Evolutionary conservation across 1,140 invertebrate genomes (phyloP), one percentile per base, ranked within the genome.

Genomic region (Diorhabda sublineata): DNA sequence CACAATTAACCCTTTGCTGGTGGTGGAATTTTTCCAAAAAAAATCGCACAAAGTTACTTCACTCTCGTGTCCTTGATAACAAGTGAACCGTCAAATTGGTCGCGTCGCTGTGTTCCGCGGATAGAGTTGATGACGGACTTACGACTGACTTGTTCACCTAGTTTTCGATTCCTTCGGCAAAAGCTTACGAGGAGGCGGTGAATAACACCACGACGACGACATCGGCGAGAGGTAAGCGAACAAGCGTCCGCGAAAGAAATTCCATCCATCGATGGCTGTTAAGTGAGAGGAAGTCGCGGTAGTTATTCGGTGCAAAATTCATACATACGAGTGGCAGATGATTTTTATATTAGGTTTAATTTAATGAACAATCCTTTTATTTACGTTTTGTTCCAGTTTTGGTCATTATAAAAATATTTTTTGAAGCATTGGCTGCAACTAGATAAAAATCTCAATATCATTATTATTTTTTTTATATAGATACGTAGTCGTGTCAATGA

Each of bases 91-190:
- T 58, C 64, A 47, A 58, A 45, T 58, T 57, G 43, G 61, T 43
- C 42, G 61, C 65, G 61, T 8, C 43, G 42, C 61, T 6, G 45
- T 8, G 44, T 66, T 66, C 58, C 43, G 45, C 58, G 58, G 57
- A 56, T 58, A 58, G 65, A 44, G 56, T 43, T 58, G 42, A 42
- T 58, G 44, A 44, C 42, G 57, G 58, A 61, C 59, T 61, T 68
- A 45, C 59, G 59, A 61, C 60, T 68, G 66, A 68, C 66, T 68
- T 57, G 66, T 62, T 68, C 66, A 68, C 66, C 66, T 68, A 68
- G 66, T 61, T 68, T 68, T 62, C 59, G 59, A 66, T 66, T 66
- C 64, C 64, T 66, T 66, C 64, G 64, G 42, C 42, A 42, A 62
- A 42, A n/a, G 42, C 42, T 11, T n/a, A 5, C 42, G 7, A 9